Conservation (phyloP, 2,888 invertebrate genomes). For the Hypsopygia costalis region DNA sequence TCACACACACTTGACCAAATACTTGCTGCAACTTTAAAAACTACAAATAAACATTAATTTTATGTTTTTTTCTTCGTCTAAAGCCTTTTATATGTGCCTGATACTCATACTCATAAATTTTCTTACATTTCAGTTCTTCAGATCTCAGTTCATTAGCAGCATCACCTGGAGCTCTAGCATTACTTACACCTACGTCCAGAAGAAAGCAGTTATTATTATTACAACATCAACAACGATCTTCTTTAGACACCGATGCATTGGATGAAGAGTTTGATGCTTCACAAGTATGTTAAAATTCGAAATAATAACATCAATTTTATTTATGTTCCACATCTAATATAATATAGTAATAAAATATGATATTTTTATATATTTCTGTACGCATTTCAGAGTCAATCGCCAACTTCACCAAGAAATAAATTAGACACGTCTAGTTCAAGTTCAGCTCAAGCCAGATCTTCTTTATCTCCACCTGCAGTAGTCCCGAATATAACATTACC, state of each 20-base stretch:
- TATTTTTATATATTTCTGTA: constrained; percentile 9
- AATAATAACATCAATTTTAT: too few species aligned
- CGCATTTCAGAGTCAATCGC: constrained; percentile 68
- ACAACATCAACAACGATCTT: constrained; percentile 92
- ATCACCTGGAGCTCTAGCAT: constrained; percentile 76
- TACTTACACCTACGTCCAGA: constrained; percentile 89
- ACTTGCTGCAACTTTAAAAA: too few species aligned
- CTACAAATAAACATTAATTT: too few species aligned
- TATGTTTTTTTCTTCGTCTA: too few species aligned
- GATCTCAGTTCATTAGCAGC: constrained; percentile 76
- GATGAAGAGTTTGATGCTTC: constrained; percentile 86
- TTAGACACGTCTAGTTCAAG: constrained; percentile 62
- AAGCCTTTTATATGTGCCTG: background rate
- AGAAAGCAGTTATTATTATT: constrained; percentile 87
- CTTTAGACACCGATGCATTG: constrained; percentile 90
- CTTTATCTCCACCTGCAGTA: constrained; percentile 70
- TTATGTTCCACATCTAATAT: too few species aligned
- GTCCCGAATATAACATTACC: constrained; percentile 65
- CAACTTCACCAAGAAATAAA: constrained; percentile 76
- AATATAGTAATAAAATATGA: constrained; percentile 2
- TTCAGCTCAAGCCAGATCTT: constrained; percentile 54
- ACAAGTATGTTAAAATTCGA: constrained; percentile 52
- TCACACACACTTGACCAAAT: too few species aligned
- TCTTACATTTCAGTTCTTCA: constrained; percentile 54
- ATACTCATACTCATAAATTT: background rate